A percentile compares a stretch with the other conserved stretches of the same genome.
Evolutionary conservation across 35 echinoderm and acorn worm species (phyloP).

Genomic region (Nesometra sesokonis): DNA sequence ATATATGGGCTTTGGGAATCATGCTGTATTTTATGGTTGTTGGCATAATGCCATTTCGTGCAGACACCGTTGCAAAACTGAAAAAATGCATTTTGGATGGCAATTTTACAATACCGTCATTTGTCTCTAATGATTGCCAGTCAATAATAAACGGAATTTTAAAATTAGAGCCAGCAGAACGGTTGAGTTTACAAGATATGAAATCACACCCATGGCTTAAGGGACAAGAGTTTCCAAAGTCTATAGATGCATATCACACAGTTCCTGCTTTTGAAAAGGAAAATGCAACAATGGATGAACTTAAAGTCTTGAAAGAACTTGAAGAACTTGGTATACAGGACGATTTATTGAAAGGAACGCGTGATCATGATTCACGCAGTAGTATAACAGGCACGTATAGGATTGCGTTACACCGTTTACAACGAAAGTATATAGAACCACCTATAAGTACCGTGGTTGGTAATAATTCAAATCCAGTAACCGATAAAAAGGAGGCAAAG

Average conservation of each 20-base stretch:
- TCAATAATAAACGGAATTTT: constrained; percentile 47
- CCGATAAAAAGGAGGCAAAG: constrained; percentile 47
- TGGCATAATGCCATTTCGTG: constrained; percentile 91
- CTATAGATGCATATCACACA: constrained; percentile 62
- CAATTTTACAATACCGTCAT: constrained; percentile 72
- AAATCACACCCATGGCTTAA: constrained; percentile 48
- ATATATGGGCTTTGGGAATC: constrained; percentile 95
- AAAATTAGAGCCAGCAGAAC: constrained; percentile 46
- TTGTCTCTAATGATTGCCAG: constrained; percentile 59
- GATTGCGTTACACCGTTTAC: constrained; percentile 63
- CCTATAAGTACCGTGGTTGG: constrained; percentile 23
- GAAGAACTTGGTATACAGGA: constrained; percentile 70
- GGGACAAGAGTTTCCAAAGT: constrained; percentile 71
- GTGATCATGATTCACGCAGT: constrained; percentile 82
- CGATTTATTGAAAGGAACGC: constrained; percentile 59
- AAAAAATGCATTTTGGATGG: constrained; percentile 98
- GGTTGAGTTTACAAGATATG: constrained; percentile 44
- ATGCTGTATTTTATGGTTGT: constrained; percentile 99
- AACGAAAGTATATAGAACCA: constrained; percentile 63
- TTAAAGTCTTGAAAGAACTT: constrained; percentile 61
- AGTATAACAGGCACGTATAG: constrained; percentile 96
- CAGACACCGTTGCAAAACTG: constrained; percentile 93
- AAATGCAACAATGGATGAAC: constrained; percentile 70
- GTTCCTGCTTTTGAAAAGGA: constrained; percentile 72
- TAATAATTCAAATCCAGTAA: constrained; percentile 5